These are phyloP conservation scores for Apostichopus japonicus DNA, from an alignment of 35 echinoderm and acorn worm genomes.

Conservation along the genomic window DNA sequence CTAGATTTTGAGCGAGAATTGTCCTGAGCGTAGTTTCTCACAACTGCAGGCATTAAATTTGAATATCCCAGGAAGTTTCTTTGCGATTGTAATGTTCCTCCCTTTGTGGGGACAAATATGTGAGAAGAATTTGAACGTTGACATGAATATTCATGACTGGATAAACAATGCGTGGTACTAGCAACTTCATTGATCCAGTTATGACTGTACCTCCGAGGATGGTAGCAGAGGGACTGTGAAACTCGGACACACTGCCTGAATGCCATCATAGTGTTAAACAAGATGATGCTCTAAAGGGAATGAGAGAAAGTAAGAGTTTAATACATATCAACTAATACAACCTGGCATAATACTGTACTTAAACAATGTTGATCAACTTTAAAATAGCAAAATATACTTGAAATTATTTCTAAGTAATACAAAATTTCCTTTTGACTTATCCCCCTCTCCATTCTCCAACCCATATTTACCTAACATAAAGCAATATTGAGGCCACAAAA, in stretches of 20 bases:
- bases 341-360: background rate
- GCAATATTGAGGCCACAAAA: too few relatives aligned
- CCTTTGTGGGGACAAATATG: background rate
- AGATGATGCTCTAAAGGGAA: background rate
- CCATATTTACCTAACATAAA: too few relatives aligned
- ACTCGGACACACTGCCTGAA: background rate
- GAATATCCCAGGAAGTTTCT: background rate
- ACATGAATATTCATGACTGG: background rate
- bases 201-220: background rate
- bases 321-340: too few relatives aligned
- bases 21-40: constrained; percentile 8
- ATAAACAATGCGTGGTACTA: background rate
- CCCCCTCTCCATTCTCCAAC: too few relatives aligned
- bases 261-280: background rate
- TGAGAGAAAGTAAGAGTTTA: background rate
- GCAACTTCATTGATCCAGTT: background rate
- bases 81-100: background rate
- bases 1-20: background rate
- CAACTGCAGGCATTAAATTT: constrained; percentile 3
- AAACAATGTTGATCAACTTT: background rate
- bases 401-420: too few relatives aligned
- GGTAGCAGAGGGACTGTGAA: background rate
- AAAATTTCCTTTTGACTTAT: too few relatives aligned
- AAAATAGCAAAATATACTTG: too few relatives aligned
- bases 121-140: background rate